Evolutionary conservation across 2,797 vertebrate genomes (phyloP).

Genomic region (Anguilla obscura): DNA sequence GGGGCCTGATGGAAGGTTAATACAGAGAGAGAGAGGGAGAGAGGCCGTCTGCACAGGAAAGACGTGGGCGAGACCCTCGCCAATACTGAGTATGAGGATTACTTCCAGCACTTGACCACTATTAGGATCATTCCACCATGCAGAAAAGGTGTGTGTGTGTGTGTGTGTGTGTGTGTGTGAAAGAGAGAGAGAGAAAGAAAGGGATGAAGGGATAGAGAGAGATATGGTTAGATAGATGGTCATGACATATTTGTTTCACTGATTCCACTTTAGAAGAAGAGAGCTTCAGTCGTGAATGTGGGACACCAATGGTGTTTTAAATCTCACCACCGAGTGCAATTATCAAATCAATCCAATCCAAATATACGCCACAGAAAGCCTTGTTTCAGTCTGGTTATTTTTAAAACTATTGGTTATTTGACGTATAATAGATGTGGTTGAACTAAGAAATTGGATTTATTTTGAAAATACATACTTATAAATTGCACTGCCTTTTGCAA

Average conservation of each 20-base stretch:
- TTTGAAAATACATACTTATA: neutral
- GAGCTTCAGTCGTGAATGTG: neutral
- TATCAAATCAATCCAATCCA: neutral
- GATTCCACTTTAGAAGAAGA: neutral
- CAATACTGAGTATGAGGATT: slow-evolving; percentile 55
- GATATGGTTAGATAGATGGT: slow-evolving; percentile 26
- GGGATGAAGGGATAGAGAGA: neutral
- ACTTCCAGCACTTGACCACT: slow-evolving; percentile 66
- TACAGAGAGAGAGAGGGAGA: neutral
- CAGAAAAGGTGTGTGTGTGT: slow-evolving; percentile 47
- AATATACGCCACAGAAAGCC: neutral
- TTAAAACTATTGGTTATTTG: neutral
- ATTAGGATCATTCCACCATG: slow-evolving; percentile 34
- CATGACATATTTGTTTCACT: slow-evolving; percentile 9
- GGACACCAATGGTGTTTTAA: neutral
- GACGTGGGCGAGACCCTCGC: slow-evolving; percentile 29
- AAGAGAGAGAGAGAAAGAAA: neutral
- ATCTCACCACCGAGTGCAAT: neutral
- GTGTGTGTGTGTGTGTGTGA: slow-evolving; percentile 1
- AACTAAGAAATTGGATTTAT: neutral
- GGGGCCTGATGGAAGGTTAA: slow-evolving; percentile 8
- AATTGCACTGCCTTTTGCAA: neutral
- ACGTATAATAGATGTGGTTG: neutral
- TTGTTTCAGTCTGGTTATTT: neutral
- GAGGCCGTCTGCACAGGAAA: slow-evolving; percentile 14